Evolutionary conservation across 2,113 vertebrate species (phyloP).

Genomic region (Castor canadensis): DNA sequence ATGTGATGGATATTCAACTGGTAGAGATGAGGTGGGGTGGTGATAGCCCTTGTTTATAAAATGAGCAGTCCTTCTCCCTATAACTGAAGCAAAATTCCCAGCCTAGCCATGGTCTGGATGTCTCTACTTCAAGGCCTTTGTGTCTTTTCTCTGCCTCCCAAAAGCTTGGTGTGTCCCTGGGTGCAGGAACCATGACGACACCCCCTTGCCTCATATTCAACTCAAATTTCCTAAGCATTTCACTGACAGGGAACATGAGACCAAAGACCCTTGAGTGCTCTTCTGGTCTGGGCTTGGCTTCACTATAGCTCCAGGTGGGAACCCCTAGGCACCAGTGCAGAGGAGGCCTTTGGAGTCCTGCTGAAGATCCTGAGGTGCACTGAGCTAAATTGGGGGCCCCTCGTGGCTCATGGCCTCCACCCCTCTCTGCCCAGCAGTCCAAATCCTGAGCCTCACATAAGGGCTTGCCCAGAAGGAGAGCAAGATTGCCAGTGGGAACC

Average conservation of each 20-base stretch:
- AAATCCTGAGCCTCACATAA: not conserved
- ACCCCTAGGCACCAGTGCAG: fast-evolving
- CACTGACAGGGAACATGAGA: not conserved
- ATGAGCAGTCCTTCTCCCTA: not conserved
- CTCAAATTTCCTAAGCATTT: not conserved
- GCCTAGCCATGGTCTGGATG: not conserved
- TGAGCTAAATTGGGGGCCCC: not conserved
- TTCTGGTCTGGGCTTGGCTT: not conserved
- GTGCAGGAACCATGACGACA: not conserved
- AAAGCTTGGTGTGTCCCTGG: not conserved
- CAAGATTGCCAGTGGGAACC: not conserved
- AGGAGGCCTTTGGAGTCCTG: not conserved
- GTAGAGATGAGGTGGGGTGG: not conserved
- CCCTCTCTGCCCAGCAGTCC: not conserved
- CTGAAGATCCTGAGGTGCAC: fast-evolving
- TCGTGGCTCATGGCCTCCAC: too few relatives aligned
- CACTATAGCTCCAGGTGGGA: too few relatives aligned
- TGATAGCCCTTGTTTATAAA: too few relatives aligned
- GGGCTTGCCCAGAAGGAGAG: not conserved
- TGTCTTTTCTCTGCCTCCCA: not conserved
- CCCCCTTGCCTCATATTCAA: fast-evolving
- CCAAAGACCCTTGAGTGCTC: not conserved
- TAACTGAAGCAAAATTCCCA: not conserved
- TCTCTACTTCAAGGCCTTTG: not conserved
- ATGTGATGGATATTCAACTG: not conserved